These are phyloP conservation scores for Alectura lathami DNA, from an alignment of 2,113 vertebrate species.

Conservation along the genomic window DNA sequence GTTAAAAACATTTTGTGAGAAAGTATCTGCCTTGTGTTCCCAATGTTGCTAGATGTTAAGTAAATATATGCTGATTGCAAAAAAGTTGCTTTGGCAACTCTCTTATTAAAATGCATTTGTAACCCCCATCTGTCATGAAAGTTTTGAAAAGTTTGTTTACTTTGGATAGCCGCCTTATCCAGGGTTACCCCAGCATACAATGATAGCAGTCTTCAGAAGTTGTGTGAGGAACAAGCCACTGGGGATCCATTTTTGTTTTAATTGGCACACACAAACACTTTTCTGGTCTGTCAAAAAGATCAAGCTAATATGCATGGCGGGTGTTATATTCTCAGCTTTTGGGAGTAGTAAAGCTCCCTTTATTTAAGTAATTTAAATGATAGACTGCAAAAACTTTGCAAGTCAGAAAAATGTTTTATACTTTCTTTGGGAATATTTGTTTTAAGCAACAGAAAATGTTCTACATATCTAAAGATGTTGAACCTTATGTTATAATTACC, in stretches of 20 bases:
- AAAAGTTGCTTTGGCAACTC: slow-evolving; percentile 83
- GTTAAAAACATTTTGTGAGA: slow-evolving; percentile 81
- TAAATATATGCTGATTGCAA: slow-evolving; percentile 82
- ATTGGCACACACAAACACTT: slow-evolving; percentile 84
- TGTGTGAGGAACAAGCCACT: slow-evolving; percentile 81
- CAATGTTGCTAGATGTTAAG: slow-evolving; percentile 84
- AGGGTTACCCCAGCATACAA: slow-evolving; percentile 84
- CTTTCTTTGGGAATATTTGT: slow-evolving; percentile 84
- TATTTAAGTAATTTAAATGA: slow-evolving; percentile 88
- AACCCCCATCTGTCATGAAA: slow-evolving; percentile 83
- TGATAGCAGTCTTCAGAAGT: slow-evolving; percentile 84
- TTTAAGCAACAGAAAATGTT: slow-evolving; percentile 81
- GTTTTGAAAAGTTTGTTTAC: slow-evolving; percentile 88
- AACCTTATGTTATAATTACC: slow-evolving; percentile 79
- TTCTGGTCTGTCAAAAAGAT: slow-evolving; percentile 83
- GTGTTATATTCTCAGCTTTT: slow-evolving; percentile 84
- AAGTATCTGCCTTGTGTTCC: slow-evolving; percentile 80
- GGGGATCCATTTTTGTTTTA: slow-evolving; percentile 85
- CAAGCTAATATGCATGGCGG: slow-evolving; percentile 84
- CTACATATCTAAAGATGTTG: slow-evolving; percentile 81
- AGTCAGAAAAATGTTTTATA: slow-evolving; percentile 84
- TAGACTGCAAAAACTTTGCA: slow-evolving; percentile 85
- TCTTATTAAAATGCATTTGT: slow-evolving; percentile 86
- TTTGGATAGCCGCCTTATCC: slow-evolving; percentile 81
- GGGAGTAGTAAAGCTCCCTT: slow-evolving; percentile 85